Conservation (phyloP, 2,113 vertebrate genomes). For the Eurypyga helias region DNA sequence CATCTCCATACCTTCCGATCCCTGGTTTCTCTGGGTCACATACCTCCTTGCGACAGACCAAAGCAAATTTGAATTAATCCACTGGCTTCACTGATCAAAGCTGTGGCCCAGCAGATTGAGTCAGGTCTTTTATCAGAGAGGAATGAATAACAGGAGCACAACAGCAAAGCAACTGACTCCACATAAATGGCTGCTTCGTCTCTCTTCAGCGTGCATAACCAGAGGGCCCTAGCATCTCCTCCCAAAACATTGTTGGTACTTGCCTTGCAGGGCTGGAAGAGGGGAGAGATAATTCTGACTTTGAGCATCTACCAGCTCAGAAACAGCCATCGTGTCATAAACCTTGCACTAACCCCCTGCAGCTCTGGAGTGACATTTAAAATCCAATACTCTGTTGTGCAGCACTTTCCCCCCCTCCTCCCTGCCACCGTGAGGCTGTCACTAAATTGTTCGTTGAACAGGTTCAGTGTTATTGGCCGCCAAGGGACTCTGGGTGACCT, state of each 20-base stretch:
- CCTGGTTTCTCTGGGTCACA: neutral
- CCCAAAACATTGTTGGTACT: neutral
- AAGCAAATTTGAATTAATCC: neutral
- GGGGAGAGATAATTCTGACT: neutral
- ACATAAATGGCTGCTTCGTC: neutral
- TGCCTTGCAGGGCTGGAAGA: neutral
- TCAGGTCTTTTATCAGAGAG: neutral
- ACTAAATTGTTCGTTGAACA: constrained; percentile 67
- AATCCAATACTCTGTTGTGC: constrained; percentile 52
- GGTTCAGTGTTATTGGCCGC: constrained; percentile 61
- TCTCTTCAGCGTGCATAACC: neutral
- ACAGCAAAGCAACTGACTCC: neutral
- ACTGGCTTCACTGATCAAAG: neutral
- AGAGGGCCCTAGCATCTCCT: neutral
- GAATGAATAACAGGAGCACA: neutral
- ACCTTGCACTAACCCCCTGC: neutral
- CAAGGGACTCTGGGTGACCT: constrained; percentile 50
- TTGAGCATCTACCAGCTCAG: neutral
- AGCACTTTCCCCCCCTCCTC: neutral
- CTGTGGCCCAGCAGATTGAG: neutral
- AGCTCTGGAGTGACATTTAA: constrained; percentile 63
- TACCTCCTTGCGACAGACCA: neutral
- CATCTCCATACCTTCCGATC: neutral
- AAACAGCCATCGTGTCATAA: constrained; percentile 3
- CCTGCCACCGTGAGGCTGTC: neutral